Evolutionary conservation across 1,140 invertebrate genomes (phyloP).

Genomic region (Drosophila oshimai): DNA sequence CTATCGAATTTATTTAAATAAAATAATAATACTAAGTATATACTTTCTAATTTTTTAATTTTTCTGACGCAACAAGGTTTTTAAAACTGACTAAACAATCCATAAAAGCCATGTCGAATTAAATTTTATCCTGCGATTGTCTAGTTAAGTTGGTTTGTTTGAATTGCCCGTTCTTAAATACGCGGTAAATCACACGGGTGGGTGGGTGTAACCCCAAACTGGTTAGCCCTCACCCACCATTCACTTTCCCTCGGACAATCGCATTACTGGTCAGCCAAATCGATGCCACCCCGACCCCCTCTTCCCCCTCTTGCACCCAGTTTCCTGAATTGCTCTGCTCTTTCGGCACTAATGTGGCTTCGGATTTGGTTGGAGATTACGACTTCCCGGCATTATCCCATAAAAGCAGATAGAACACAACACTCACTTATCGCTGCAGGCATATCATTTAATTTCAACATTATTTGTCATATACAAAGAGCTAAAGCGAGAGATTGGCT

Average conservation of each 20-base stretch:
- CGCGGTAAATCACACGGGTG: conserved; percentile 8
- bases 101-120: neutral
- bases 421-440: conserved; percentile 61
- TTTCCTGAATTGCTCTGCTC: conserved; percentile 9
- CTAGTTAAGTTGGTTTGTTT: conserved; percentile 18
- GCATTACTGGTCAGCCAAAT: conserved; percentile 42
- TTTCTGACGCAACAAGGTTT: no score
- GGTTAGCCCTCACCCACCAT: neutral
- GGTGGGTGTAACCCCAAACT: neutral
- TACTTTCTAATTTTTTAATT: no score
- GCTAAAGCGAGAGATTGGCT: neutral
- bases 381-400: conserved; percentile 31
- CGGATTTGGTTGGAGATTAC: conserved; percentile 35
- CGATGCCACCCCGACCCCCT: conserved; percentile 17
- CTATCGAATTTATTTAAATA: no score
- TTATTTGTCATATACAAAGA: conserved; percentile 65
- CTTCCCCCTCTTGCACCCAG: neutral
- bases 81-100: no score
- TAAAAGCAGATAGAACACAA: conserved; percentile 31
- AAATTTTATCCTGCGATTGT: neutral
- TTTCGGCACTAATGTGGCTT: conserved; percentile 64
- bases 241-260: conserved; percentile 8
- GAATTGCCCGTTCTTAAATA: conserved; percentile 16
- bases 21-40: no score
- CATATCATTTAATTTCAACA: conserved; percentile 80